A percentile compares a stretch with the other conserved stretches of the same genome.
Conservation (phyloP, 1,140 invertebrate genomes). For the Belonocnema kinseyi region DNA sequence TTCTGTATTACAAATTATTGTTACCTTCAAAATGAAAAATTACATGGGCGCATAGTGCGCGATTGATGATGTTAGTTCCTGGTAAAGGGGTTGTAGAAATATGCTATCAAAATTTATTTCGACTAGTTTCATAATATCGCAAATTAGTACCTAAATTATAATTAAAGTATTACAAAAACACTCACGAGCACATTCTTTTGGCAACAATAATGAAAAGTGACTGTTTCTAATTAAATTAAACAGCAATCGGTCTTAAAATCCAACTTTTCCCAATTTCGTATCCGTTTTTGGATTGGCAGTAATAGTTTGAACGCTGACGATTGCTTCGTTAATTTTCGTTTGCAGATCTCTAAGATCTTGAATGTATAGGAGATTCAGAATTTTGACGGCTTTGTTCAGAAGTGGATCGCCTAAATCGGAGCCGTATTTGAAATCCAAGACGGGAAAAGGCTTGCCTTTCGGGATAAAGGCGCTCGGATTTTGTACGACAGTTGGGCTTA, state of each 20-base stretch:
- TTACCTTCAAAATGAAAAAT: too few species aligned
- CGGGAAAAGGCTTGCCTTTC: conserved; percentile 81
- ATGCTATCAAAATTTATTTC: too few species aligned
- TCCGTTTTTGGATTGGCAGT: conserved; percentile 99
- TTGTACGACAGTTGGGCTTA: conserved; percentile 81
- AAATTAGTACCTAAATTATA: too few species aligned
- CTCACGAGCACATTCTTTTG: background rate
- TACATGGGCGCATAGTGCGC: too few species aligned
- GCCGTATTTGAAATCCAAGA: conserved; percentile 81
- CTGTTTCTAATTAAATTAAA: background rate
- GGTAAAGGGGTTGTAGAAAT: too few species aligned
- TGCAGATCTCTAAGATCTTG: conserved; percentile 93
- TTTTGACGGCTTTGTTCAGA: conserved; percentile 86
- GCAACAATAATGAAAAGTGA: background rate
- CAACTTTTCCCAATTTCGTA: conserved; percentile 95
- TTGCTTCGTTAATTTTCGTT: conserved; percentile 95
- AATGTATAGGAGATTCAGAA: conserved; percentile 92
- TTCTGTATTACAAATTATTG: too few species aligned
- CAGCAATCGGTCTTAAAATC: conserved; percentile 74
- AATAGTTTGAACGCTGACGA: conserved; percentile 93
- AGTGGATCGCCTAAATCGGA: conserved; percentile 83
- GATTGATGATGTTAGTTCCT: too few species aligned
- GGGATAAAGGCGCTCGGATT: conserved; percentile 78
- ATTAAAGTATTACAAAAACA: too few species aligned
- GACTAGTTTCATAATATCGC: too few species aligned